Conservation (phyloP, 2,113 vertebrate species). For the Ochotona curzoniae region DNA sequence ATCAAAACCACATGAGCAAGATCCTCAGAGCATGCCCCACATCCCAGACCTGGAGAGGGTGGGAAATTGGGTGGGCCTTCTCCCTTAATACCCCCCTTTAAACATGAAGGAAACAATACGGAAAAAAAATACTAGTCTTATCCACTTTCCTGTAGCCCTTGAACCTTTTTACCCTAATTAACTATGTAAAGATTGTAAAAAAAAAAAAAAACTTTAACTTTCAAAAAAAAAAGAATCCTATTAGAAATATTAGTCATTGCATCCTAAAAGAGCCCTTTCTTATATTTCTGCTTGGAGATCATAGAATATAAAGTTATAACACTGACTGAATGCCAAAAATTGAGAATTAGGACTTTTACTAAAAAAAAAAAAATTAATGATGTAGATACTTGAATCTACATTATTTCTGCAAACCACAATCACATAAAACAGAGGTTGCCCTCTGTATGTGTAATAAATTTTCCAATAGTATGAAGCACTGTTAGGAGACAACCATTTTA, state of each 20-base stretch:
- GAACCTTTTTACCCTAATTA: too few species aligned
- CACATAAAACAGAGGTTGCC: constrained; percentile 48
- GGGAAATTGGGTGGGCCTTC: too few species aligned
- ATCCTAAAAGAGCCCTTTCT: constrained; percentile 43
- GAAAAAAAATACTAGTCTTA: too few species aligned
- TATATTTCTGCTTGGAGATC: constrained; percentile 37
- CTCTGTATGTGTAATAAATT: constrained; percentile 63
- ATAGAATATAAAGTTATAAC: constrained; percentile 62
- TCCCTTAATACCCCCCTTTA: too few species aligned
- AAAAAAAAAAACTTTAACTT: too few species aligned
- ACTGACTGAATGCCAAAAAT: constrained; percentile 38
- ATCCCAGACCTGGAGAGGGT: too few species aligned
- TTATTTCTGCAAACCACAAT: constrained; percentile 69
- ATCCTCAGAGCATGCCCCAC: too few species aligned
- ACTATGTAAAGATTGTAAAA: too few species aligned
- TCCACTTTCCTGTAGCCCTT: too few species aligned
- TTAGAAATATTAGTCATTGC: constrained; percentile 48
- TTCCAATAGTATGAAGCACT: constrained; percentile 53
- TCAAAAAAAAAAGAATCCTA: background rate
- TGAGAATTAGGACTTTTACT: constrained; percentile 28
- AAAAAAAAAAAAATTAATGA: background rate
- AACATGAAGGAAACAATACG: too few species aligned
- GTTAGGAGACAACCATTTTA: constrained; percentile 57
- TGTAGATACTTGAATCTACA: constrained; percentile 41
- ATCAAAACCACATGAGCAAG: too few species aligned